These are phyloP conservation scores for Agrotis ipsilon DNA, from an alignment of 2,888 invertebrate species.

Conservation along the genomic window DNA sequence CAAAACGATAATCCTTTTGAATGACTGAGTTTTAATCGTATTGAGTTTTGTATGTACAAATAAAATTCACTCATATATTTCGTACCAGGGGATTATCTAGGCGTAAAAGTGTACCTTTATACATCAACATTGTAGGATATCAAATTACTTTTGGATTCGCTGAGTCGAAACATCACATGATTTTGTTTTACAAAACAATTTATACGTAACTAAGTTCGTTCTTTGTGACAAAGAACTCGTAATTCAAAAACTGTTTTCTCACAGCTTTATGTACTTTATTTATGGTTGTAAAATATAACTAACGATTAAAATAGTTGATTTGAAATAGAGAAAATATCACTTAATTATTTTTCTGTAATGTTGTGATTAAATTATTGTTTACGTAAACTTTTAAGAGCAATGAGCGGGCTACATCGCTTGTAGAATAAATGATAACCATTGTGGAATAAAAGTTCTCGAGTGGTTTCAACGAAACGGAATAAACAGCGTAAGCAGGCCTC, in stretches of 20 bases:
- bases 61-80: not conserved
- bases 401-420: no score
- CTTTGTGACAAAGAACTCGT: constrained; percentile 12
- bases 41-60: constrained; percentile 20
- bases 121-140: not conserved
- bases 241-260: constrained; percentile 6
- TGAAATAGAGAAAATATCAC: no score
- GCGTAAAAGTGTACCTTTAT: not conserved
- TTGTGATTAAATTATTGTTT: no score
- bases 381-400: no score
- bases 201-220: not conserved
- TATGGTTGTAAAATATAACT: not conserved
- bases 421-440: no score
- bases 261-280: not conserved
- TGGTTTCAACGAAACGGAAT: no score
- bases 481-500: no score
- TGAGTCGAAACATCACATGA: constrained; percentile 28
- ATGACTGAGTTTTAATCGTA: not conserved
- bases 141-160: constrained; percentile 20
- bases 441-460: no score
- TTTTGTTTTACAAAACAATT: constrained; percentile 23
- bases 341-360: no score
- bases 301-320: not conserved
- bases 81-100: constrained; percentile 1
- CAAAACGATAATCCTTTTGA: constrained; percentile 21